Evolutionary conservation across 2,113 vertebrate species (phyloP).

Genomic region (human (Homo sapiens)): DNA sequence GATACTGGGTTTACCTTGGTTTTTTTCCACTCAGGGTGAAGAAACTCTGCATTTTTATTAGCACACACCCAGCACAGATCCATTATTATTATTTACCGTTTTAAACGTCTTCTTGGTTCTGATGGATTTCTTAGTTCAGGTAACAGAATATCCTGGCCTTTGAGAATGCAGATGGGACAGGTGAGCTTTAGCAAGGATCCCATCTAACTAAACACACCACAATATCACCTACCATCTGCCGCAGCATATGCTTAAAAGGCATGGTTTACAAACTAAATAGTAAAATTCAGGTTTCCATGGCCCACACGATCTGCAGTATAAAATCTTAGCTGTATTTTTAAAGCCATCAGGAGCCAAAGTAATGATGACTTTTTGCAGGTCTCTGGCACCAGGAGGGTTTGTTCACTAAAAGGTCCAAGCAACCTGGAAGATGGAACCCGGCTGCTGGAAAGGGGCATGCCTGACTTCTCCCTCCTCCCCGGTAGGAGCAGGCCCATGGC

Average conservation of each 20-base stretch:
- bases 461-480: not conserved
- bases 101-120: not conserved
- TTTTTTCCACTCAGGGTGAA: conserved; percentile 52
- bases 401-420: not conserved
- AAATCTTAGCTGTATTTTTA: not conserved
- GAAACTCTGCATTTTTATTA: conserved; percentile 58
- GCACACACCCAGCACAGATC: not conserved
- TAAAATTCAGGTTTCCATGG: conserved; percentile 45
- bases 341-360: not conserved
- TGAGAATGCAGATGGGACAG: not conserved
- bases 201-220: not conserved
- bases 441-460: not conserved
- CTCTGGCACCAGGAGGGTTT: not conserved
- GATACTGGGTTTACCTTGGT: not conserved
- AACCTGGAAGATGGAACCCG: not conserved
- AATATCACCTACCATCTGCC: conserved; percentile 58
- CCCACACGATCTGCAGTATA: not conserved
- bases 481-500: not conserved
- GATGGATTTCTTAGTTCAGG: conserved; percentile 50
- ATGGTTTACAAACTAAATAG: conserved; percentile 40
- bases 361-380: not conserved
- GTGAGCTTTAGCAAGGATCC: conserved; percentile 24
- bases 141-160: not conserved
- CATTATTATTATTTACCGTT: not conserved
- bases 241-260: conserved; percentile 57